These are phyloP conservation scores for Pyxicephalus adspersus DNA, from an alignment of 2,113 vertebrate species.

Conservation along the genomic window DNA sequence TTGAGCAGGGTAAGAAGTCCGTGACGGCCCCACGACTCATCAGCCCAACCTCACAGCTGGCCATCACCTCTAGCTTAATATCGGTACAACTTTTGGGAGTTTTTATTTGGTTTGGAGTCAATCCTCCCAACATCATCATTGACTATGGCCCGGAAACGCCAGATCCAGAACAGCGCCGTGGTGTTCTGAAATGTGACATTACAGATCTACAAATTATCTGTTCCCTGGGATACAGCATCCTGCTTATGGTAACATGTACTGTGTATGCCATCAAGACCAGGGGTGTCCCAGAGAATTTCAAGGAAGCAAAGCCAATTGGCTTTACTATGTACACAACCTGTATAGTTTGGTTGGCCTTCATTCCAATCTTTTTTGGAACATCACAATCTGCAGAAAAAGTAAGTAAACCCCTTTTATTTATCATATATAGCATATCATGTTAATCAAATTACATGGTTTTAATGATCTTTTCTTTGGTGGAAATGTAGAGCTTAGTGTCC, in stretches of 20 bases:
- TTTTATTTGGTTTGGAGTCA: constrained; percentile 91
- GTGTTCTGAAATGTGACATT: constrained; percentile 96
- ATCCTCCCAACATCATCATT: constrained; percentile 91
- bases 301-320: constrained; percentile 96
- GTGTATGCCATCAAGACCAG: constrained; percentile 98
- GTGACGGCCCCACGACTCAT: constrained; percentile 91
- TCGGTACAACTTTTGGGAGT: constrained; percentile 92
- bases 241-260: constrained; percentile 97
- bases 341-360: constrained; percentile 97
- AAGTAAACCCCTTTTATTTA: constrained; percentile 60
- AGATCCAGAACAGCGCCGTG: constrained; percentile 84
- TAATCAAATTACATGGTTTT: too few relatives aligned
- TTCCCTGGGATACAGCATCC: constrained; percentile 94
- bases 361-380: constrained; percentile 98
- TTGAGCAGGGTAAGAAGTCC: constrained; percentile 93
- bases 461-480: too few relatives aligned
- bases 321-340: constrained; percentile 99
- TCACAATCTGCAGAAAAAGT: constrained; percentile 97
- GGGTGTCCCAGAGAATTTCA: constrained; percentile 96
- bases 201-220: constrained; percentile 97
- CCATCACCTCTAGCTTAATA: constrained; percentile 91
- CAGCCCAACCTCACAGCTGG: constrained; percentile 93
- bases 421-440: background rate
- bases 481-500: too few relatives aligned
- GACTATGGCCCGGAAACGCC: constrained; percentile 93